Evolutionary conservation across 2,797 vertebrate species (phyloP), one percentile per base, ranked within the genome.

Genomic region (Centroberyx gerrardi): DNA sequence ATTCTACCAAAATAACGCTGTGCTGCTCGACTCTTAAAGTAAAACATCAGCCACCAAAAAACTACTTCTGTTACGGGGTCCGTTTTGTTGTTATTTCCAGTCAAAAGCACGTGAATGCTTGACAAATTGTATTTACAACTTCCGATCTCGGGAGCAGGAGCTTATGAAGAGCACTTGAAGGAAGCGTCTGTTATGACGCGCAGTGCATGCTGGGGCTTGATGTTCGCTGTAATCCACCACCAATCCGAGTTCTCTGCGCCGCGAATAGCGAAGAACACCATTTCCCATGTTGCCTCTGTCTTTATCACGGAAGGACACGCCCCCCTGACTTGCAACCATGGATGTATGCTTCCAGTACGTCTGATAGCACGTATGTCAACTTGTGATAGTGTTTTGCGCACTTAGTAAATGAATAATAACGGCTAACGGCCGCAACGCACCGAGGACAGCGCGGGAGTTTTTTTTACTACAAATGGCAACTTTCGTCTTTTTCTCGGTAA

Each of bases 251-350:
- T 10, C 13, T 0, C 0, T 0, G 2, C 3, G 0, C 1, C 1
- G 1, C 14, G 1, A 14, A 12, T 2, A 8, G 5, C 0, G 0
- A 5, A 72, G 15, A 87, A 96, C 93, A 12, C 56, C 71, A 82
- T 87, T 90, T 88, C 93, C 95, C 94, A 63, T 62, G 14, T 1
- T 81, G 40, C 87, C 12, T 3, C 27, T 28, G 5, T 70, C 17
- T 14, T 1, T 48, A 28, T 8, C 2, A 2, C 22, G 22, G 48
- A 64, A 61, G 3, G 36, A 69, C 78, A 79, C 85, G 54, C 85
- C 89, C 36, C 22, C 60, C 27, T 44, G 2, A 15, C 36, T 2
- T 59, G 49, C 38, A 36, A 22, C 72, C n/a, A n/a, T n/a, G n/a
- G n/a, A n/a, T n/a, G n/a, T n/a, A n/a, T n/a, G n/a, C n/a, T n/a